phyloP scores from a whole-genome alignment of 1,140 invertebrate genomes.

The Papilio polyxenes region DNA sequence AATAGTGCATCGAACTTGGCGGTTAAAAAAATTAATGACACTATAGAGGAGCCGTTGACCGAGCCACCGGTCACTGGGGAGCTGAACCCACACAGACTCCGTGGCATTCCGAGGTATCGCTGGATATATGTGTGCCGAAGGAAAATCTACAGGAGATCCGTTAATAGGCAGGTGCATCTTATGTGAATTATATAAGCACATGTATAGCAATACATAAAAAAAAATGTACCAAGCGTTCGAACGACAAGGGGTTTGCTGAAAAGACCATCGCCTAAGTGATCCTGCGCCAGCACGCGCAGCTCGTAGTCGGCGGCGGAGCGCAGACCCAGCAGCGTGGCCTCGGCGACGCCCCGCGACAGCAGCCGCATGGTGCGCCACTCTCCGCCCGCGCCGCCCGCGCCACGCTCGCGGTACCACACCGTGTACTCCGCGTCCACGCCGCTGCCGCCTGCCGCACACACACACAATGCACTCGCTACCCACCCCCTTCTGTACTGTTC shows the following conservation, averaged over 20 bases:
- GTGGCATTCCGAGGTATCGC: too few species aligned
- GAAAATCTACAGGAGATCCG: not conserved
- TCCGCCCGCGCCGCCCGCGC: constrained; percentile 83
- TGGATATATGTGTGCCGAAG: too few species aligned
- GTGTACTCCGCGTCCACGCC: constrained; percentile 91
- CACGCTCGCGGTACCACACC: constrained; percentile 89
- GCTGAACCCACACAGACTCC: not conserved
- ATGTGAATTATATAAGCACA: not conserved
- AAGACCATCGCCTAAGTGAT: constrained; percentile 91
- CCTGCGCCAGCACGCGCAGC: constrained; percentile 94
- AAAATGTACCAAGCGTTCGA: constrained; percentile 84
- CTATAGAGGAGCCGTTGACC: too few species aligned
- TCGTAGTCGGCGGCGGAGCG: constrained; percentile 91
- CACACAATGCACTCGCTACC: not conserved
- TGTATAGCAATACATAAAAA: not conserved
- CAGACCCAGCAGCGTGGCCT: constrained; percentile 90
- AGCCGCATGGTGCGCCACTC: constrained; percentile 90
- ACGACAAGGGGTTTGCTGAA: constrained; percentile 92
- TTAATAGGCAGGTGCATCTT: not conserved
- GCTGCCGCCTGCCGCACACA: constrained; percentile 83
- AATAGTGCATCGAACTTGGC: too few species aligned
- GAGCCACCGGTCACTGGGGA: not conserved
- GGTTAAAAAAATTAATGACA: too few species aligned
- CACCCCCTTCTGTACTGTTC: not conserved
- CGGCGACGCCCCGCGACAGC: constrained; percentile 85